Conservation (phyloP, 2,888 invertebrate genomes). For the Pollenia angustigena region DNA sequence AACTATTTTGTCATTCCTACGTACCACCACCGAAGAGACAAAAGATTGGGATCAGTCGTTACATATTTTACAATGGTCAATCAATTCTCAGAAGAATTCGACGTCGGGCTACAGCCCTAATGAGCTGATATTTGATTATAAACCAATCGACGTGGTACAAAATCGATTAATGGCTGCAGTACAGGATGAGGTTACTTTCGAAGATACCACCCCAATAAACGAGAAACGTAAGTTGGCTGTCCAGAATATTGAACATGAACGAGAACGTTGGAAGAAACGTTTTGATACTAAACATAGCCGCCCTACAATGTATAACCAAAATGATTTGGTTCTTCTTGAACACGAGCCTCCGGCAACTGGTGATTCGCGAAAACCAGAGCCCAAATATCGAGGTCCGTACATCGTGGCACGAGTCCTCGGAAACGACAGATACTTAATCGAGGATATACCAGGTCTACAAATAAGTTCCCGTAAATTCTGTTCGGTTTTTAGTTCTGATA, state of each 20-base stretch:
- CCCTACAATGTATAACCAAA: constrained; percentile 38
- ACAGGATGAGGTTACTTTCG: no score
- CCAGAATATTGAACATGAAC: constrained; percentile 27
- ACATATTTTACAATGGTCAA: constrained; percentile 75
- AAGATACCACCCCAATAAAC: background rate
- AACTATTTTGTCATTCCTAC: constrained; percentile 15
- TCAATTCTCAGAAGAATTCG: constrained; percentile 50
- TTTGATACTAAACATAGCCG: constrained; percentile 51
- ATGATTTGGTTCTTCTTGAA: constrained; percentile 57
- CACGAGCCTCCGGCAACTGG: constrained; percentile 66
- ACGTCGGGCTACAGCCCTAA: no score
- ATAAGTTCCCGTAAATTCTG: constrained; percentile 58
- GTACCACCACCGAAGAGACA: constrained; percentile 68
- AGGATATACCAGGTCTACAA: constrained; percentile 51
- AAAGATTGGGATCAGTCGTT: constrained; percentile 4
- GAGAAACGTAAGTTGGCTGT: constrained; percentile 31
- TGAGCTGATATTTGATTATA: no score
- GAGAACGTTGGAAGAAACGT: constrained; percentile 54
- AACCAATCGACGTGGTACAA: no score
- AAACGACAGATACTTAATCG: constrained; percentile 69
- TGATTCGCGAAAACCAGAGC: constrained; percentile 71
- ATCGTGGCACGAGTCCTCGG: constrained; percentile 57
- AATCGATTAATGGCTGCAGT: no score
- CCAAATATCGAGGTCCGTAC: constrained; percentile 68
- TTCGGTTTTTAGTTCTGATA: constrained; percentile 60